Percentiles rank a stretch among this genome's conserved stretches.
These are phyloP conservation scores for Connochaetes taurinus DNA, from an alignment of 2,113 vertebrate genomes.

Conservation along the genomic window DNA sequence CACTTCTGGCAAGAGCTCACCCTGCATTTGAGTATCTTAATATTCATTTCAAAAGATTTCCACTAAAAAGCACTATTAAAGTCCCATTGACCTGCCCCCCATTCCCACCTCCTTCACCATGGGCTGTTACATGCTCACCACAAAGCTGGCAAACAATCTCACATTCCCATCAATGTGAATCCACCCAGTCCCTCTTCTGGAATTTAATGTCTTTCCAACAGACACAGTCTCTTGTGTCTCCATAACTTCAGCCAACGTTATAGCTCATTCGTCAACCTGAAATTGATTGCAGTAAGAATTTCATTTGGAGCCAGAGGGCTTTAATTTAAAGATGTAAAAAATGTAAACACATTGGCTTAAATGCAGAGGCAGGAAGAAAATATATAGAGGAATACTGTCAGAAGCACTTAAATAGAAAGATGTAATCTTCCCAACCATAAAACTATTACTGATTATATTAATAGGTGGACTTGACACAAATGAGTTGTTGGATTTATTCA, in stretches of 20 bases:
- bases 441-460: background rate
- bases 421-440: background rate
- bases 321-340: background rate
- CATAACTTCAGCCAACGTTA: background rate
- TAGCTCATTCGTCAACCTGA: background rate
- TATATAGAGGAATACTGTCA: background rate
- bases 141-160: accelerated
- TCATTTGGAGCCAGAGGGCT: background rate
- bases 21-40: background rate
- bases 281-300: background rate
- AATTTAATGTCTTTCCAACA: background rate
- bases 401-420: background rate
- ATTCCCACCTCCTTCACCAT: accelerated
- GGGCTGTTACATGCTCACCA: background rate
- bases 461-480: background rate
- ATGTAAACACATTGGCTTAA: background rate
- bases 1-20: background rate
- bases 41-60: background rate
- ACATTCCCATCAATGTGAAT: accelerated
- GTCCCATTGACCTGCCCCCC: background rate
- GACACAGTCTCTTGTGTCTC: too few relatives aligned
- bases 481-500: background rate
- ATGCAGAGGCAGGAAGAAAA: background rate
- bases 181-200: background rate
- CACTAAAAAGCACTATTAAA: background rate